These are phyloP conservation scores for Magallana ariakensis DNA, from an alignment of 1,140 invertebrate genomes.

Conservation along the genomic window DNA sequence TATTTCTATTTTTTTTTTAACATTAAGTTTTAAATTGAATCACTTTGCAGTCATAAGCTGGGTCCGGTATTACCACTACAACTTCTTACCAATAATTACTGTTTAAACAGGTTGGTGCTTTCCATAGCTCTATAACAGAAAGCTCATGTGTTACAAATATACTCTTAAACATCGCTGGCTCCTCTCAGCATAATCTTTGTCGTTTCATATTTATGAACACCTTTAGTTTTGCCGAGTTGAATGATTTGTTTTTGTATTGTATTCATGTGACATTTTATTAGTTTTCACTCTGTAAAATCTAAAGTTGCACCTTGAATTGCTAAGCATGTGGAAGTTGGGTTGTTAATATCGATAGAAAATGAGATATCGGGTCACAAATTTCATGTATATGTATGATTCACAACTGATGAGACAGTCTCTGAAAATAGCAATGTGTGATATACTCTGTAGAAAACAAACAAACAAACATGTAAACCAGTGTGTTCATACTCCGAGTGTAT, in stretches of 20 bases:
- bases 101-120: slow-evolving; percentile 15
- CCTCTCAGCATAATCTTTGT: background rate
- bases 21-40: background rate
- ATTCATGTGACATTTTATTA: background rate
- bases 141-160: background rate
- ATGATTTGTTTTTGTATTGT: background rate
- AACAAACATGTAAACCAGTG: slow-evolving; percentile 5
- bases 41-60: background rate
- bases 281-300: slow-evolving; percentile 8
- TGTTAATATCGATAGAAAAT: no score
- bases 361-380: no score
- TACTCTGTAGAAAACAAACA: background rate
- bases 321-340: background rate
- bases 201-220: background rate
- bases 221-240: background rate
- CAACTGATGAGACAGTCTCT: no score
- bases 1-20: background rate
- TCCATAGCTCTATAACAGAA: background rate
- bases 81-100: background rate
- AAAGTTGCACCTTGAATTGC: background rate
- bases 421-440: background rate
- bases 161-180: background rate
- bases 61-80: background rate
- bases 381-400: no score
- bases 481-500: background rate